Conservation (phyloP, 2,797 vertebrate species). For the Peromyscus eremicus region DNA sequence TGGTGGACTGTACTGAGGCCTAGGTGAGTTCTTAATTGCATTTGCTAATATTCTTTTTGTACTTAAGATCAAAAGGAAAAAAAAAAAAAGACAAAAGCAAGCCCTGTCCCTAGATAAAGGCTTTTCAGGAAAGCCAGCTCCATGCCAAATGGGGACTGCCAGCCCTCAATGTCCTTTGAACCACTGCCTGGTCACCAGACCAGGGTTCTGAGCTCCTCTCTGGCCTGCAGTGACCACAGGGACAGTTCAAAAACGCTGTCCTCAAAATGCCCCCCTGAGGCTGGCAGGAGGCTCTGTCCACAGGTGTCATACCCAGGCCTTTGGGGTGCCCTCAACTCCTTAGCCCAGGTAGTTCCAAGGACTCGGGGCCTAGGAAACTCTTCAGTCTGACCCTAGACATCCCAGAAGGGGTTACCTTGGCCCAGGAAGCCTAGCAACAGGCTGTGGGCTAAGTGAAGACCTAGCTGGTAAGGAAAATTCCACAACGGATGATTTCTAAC, state of each 20-base stretch:
- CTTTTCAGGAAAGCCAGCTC: conserved; percentile 69
- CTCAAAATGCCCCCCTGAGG: background rate
- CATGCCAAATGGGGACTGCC: background rate
- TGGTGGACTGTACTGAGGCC: background rate
- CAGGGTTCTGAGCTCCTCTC: background rate
- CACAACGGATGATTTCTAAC: background rate
- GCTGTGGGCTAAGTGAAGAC: background rate
- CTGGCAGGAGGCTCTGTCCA: background rate
- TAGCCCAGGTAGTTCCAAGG: background rate
- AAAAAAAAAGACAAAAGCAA: background rate
- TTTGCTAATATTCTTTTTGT: background rate
- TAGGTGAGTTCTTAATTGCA: background rate
- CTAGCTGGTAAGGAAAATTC: background rate
- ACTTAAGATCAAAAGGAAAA: conserved; percentile 22
- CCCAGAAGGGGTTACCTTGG: background rate
- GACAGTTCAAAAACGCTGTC: background rate
- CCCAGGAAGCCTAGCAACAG: background rate
- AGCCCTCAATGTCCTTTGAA: conserved; percentile 33
- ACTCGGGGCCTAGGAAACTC: background rate
- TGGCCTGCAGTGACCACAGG: background rate
- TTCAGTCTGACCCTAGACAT: background rate
- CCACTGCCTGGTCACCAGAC: background rate
- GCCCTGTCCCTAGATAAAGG: background rate
- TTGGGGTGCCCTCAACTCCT: background rate
- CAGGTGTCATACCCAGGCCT: background rate